Evolutionary conservation across 2,113 vertebrate genomes (phyloP), one percentile per base, ranked within the genome.

Genomic region (Dicerorhinus sumatrensis): DNA sequence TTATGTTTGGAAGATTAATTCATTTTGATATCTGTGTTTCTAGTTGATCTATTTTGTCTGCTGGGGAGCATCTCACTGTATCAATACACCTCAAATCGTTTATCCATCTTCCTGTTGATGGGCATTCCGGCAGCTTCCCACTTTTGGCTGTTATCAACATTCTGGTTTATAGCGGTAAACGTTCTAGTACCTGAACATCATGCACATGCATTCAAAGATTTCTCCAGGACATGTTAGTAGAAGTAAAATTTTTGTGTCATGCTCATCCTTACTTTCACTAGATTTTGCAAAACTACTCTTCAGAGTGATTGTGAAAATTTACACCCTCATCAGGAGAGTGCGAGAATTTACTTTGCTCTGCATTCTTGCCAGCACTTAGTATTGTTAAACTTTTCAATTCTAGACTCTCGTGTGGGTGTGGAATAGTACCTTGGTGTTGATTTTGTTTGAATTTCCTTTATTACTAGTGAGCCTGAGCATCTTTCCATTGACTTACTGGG

Each of bases 381-480:
- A 70, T 75, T 63, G 58, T 67, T 76, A 62, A 56, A 82, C 67
- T 93, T 76, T 81, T 83, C 16, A 70, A 58, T 79, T 92, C 63
- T 81, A 67, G 76, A 84, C 6, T 58, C 2, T 25, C 42, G 17
- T 69, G 14, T 54, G 51, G 1, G 10, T 23, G 6, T 60, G 36
- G 8, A 60, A 79, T 31, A 13, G 20, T 80, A 33, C 21, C 25
- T 36, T 21, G 51, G 2, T 33, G 13, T 21, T 79, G 21, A n/a
- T 54, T 93, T 39, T 5, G 4, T 76, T 85, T 85, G 56, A 27
- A 39, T 82, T 86, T 92, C 9, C 21, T 92, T 77, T 73, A 33
- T 72, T 36, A 31, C 56, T 77, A 46, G 33, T 89, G 5, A 39
- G 62, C 69, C 6, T 56, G 48, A 16, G 3, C 8, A 13, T 79